Evolutionary conservation across 1,140 invertebrate genomes (phyloP).

Genomic region (Heterodera schachtii): DNA sequence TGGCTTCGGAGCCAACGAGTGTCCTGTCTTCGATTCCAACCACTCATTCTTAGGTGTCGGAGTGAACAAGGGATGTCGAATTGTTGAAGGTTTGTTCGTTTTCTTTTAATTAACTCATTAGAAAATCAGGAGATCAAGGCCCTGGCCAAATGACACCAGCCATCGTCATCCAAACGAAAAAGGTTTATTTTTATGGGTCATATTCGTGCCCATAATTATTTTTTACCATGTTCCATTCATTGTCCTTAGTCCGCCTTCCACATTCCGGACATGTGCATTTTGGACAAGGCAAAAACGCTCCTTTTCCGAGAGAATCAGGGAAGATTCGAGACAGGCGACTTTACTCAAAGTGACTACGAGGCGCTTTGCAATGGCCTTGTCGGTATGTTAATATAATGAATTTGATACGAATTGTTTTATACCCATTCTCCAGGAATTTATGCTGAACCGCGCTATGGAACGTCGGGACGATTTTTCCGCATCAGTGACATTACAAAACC

Average conservation of each 20-base stretch:
- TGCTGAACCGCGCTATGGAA: not conserved
- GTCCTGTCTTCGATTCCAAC: conserved; percentile 2
- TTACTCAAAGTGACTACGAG: not conserved
- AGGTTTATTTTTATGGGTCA: not conserved
- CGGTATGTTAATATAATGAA: not conserved
- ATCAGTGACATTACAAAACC: not conserved
- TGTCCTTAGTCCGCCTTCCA: conserved; percentile 14
- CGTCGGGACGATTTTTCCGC: not conserved
- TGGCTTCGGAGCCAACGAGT: not conserved
- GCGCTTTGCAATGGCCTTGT: not conserved
- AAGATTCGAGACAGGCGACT: not conserved
- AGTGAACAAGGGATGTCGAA: conserved; percentile 8
- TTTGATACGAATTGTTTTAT: not conserved
- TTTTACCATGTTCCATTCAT: not conserved
- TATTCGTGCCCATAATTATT: not conserved
- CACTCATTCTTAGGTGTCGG: conserved; percentile 15
- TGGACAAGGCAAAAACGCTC: not conserved
- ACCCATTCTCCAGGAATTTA: not conserved
- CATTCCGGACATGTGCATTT: not conserved
- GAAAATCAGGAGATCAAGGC: not conserved
- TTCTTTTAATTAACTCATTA: not conserved
- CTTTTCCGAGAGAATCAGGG: not conserved
- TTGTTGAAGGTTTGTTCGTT: not conserved
- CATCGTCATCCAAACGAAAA: conserved; percentile 10
- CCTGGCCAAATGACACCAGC: not conserved